Percentiles rank a stretch among this genome's conserved stretches.
phyloP scores from a whole-genome alignment of 2,113 vertebrate genomes.

The Calonectris borealis region DNA sequence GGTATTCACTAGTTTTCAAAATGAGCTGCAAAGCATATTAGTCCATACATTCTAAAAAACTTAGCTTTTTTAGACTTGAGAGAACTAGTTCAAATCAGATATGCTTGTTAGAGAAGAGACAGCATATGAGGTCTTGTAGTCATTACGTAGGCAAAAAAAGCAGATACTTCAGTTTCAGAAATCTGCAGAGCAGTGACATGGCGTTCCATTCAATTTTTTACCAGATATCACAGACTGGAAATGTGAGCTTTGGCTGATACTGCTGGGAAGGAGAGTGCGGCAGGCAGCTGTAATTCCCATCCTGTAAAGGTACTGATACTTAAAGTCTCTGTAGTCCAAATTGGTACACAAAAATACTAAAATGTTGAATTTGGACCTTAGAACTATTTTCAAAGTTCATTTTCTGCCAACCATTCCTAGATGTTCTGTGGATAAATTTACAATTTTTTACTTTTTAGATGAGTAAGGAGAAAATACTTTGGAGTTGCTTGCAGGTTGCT shows the following conservation, averaged over 20 bases:
- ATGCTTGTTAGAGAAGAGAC: neutral
- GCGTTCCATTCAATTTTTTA: constrained; percentile 69
- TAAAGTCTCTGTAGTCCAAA: constrained; percentile 65
- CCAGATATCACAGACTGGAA: constrained; percentile 69
- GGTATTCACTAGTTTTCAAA: neutral
- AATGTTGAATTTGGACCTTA: constrained; percentile 31
- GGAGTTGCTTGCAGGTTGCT: neutral
- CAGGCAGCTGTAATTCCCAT: constrained; percentile 67
- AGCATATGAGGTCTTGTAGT: neutral
- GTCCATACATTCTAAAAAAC: neutral
- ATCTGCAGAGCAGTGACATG: constrained; percentile 64
- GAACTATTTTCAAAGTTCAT: neutral
- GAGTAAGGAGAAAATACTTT: neutral
- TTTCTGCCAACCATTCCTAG: constrained; percentile 2
- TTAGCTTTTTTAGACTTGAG: neutral
- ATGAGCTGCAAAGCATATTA: neutral
- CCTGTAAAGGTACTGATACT: constrained; percentile 61
- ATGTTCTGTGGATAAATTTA: neutral
- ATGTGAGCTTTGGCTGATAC: constrained; percentile 68
- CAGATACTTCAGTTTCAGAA: constrained; percentile 27
- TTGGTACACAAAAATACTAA: neutral
- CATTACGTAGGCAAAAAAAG: neutral
- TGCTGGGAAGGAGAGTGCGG: constrained; percentile 62
- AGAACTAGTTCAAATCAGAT: neutral
- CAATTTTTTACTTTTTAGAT: neutral